A percentile compares a stretch with the other conserved stretches of the same genome.
Conservation (phyloP, 2,797 vertebrate genomes). For the Australoheros facetus region DNA sequence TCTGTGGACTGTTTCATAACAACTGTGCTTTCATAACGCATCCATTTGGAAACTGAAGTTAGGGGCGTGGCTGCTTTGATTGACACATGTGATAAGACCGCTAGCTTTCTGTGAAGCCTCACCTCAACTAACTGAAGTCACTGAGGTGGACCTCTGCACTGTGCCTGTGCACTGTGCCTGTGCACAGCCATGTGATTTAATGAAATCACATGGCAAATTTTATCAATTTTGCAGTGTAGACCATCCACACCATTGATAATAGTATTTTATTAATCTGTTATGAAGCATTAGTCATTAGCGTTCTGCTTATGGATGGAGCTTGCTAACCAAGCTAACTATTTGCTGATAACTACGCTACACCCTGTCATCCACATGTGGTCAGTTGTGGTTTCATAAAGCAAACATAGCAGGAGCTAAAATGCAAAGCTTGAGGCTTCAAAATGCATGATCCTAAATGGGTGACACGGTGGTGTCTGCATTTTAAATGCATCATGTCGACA, state of each 20-base stretch:
- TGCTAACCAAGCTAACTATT: rapidly evolving
- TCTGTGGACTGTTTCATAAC: not conserved
- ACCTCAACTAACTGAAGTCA: not conserved
- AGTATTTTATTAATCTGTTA: not conserved
- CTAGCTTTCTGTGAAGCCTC: not conserved
- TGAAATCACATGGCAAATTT: not conserved
- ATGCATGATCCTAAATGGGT: too few relatives aligned
- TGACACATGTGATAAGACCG: not conserved
- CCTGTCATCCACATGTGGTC: too few relatives aligned
- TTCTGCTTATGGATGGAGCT: too few relatives aligned
- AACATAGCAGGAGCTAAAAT: too few relatives aligned
- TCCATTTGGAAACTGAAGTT: not conserved
- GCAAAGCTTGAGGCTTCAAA: too few relatives aligned
- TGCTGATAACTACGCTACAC: not conserved
- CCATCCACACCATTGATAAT: not conserved
- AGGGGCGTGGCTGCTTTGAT: not conserved
- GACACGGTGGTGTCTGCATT: too few relatives aligned
- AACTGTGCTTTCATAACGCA: not conserved
- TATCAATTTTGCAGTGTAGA: not conserved
- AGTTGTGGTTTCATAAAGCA: too few relatives aligned
- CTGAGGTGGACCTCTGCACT: not conserved
- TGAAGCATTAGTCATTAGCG: rapidly evolving
- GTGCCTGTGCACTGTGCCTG: not conserved
- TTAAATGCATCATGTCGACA: not conserved
- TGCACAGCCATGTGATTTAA: not conserved